Base-by-base conservation (phyloP, 2,888 invertebrate genomes). In the Dusona sp. region DNA sequence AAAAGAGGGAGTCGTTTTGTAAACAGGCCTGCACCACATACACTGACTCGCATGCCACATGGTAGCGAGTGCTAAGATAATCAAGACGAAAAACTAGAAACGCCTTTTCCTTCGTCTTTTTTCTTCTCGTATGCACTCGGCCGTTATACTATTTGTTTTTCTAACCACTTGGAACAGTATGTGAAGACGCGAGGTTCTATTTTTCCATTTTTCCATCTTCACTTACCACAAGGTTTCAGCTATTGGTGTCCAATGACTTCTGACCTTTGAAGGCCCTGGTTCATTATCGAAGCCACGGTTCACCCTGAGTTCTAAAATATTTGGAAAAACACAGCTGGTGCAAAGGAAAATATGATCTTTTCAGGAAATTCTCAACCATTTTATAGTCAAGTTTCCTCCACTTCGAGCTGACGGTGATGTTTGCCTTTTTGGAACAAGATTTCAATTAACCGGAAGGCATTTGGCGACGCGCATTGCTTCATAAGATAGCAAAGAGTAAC, bases 131-230 rank as follows among this genome's bases (percentile, higher is more conserved):
- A 25, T 33, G 33, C 57, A 38, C 54, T 19, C 79, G 38, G 81
- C 81, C 54, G 54, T 79, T 78, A 81, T 64, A 57, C 74, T 75
- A 80, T 86, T 84, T 84, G 84, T 86, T 86, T 86, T 81, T 75
- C 68, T 29, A 74, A 61, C 64, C 79, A 77, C 81, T 81, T 57
- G 68, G 77, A 70, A 83, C 38, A 33, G 38, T n/a, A 42, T 57
- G 29, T 45, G 19, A 75, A 57, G 70, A 64, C 74, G 36, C 25
- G 73, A n/a, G 7, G 19, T 64, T 64, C 42, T 68, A 65, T 64
- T 25, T 61, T 48, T 38, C 42, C 33, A 33, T 33, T 54, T 38
- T 22, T 73, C 42, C 25, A 16, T 73, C 42, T 25, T 64, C 65
- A 42, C 19, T 70, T 61, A 77, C 72, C 54, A 45, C 16, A 51